Base-by-base conservation (phyloP, 1,140 invertebrate species). In the Coelopa frigida region DNA sequence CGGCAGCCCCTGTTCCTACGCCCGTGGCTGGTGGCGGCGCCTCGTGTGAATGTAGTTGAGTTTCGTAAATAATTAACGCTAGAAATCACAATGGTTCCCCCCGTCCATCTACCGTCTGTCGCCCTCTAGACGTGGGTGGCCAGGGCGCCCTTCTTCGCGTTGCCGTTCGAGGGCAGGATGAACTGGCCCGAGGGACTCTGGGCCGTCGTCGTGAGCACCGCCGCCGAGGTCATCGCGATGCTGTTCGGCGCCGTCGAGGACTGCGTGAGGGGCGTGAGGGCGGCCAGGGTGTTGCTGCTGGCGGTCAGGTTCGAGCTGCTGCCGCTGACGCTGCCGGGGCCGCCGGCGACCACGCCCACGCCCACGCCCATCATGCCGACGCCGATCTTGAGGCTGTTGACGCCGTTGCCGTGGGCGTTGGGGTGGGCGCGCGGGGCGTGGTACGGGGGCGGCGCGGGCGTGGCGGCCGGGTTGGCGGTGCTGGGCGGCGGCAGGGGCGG, bases 401-500 rank as follows among this genome's bases (percentile, higher is more conserved):
- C 32, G 36, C 37, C 29, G 22, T 45, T 32, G 43, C 35, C 38
- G 26, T 36, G 36, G 23, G 32, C 27, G 15, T 35, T 59, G 37
- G 52, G 51, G 36, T 46, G 53, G 44, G 67, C 64, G 18, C 61
- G 54, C 1, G 59, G 51, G 23, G 62, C 56, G 56, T 75, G 81
- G 57, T 86, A 86, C 11, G 81, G 84, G 1, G 85, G 85, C 29
- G 83, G 85, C 37, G 85, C 84, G 15, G 85, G 84, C 24, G 84
- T 87, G 2, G 83, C 81, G 27, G 81, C 80, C 3, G 84, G 83
- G 70, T 84, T 84, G 3, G 84, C 82, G 18, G 83, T 81, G 56
- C 62, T 67, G n/a, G 59, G 59, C 41, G 58, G 61, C 53, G 58
- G 71, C 22, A 71, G 51, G 24, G 74, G 75, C 39, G 73, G 74